Evolutionary conservation across 2,888 invertebrate genomes (phyloP), one percentile per base, ranked within the genome.

Genomic region (Chrysopilus asiliformis): DNA sequence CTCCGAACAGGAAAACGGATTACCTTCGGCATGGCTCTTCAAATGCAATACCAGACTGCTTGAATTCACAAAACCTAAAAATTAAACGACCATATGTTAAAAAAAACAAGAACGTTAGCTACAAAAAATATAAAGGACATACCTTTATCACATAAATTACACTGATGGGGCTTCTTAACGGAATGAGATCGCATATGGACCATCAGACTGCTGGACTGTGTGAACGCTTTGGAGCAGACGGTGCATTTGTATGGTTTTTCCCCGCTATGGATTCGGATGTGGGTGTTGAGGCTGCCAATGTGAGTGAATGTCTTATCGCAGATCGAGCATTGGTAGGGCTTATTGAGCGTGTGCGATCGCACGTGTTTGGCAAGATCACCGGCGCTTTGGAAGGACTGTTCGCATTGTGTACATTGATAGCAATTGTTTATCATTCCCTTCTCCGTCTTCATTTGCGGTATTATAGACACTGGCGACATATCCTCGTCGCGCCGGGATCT

Each of bases 311-410:
- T 58, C 42, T 61, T 62, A 41, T 59, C 53, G 43, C 63, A 63
- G 30, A 63, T 62, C 8, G 58, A 58, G 43, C 63, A 63, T 40
- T 60, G 61, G 41, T 58, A 63, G 3, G 63, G 64, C 43, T 61
- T 62, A 38, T 62, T 61, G 12, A 58, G 53, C 18, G 63, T 63
- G 43, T 63, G 63, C 14, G 61, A 63, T 3, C 63, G 56, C 3
- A 64, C 64, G 35, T 63, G 63, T 42, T 61, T 63, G 2, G 63
- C 63, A n/a, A 63, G 49, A 47, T 63, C 63, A 1, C 63, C 63
- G 30, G 64, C 64, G 41, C 57, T 63, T 4, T 51, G 56, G 38
- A 59, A 63, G 4, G 58, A 59, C 1, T 53, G 57, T 32, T 62
- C 63, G 33, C 63, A 63, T 36, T 60, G 59, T 2, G 57, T 49